These are phyloP conservation scores for Callosobruchus maculatus DNA, from an alignment of 2,888 invertebrate species.

Conservation along the genomic window DNA sequence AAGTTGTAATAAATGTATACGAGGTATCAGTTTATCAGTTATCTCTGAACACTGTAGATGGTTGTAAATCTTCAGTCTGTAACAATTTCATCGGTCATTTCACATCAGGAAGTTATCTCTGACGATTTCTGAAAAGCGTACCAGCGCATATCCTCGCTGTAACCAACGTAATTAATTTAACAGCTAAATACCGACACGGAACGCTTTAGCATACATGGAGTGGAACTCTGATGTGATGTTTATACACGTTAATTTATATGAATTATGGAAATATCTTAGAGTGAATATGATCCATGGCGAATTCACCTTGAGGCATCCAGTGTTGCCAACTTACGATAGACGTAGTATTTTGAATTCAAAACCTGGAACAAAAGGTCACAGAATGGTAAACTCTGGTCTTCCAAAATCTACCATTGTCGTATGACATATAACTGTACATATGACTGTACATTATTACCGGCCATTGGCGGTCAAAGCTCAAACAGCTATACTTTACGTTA, in stretches of 20 bases:
- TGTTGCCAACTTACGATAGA: no score
- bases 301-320: background rate
- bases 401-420: no score
- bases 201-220: background rate
- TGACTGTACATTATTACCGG: no score
- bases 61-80: background rate
- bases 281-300: background rate
- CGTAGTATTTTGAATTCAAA: no score
- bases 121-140: background rate
- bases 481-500: no score
- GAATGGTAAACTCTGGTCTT: no score
- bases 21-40: no score
- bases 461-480: no score
- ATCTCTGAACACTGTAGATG: background rate
- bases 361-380: no score
- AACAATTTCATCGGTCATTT: background rate
- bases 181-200: background rate
- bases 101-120: background rate
- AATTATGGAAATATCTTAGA: background rate
- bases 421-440: no score
- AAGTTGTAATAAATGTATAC: no score
- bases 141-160: background rate
- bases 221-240: background rate
- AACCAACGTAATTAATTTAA: background rate
- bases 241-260: background rate